A percentile compares a stretch with the other conserved stretches of the same genome.
phyloP scores from a whole-genome alignment of 2,888 invertebrate species.

The Aleiodes testaceus region DNA sequence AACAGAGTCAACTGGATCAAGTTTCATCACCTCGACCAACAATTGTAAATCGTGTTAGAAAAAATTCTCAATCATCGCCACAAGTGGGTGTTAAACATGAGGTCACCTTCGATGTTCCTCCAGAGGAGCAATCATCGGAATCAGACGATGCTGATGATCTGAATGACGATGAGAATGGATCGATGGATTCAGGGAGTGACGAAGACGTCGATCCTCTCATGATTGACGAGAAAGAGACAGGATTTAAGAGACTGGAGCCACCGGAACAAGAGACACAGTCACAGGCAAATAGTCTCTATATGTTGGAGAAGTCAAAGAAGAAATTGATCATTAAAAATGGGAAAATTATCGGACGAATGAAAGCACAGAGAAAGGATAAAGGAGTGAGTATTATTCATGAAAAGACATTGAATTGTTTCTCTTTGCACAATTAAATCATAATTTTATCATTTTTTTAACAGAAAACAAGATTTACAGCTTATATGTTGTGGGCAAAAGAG shows the following conservation, averaged over 20 bases:
- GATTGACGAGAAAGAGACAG: conserved; percentile 72
- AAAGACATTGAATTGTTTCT: too few relatives aligned
- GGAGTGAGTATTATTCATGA: too few relatives aligned
- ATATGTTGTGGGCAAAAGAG: conserved; percentile 93
- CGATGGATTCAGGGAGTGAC: conserved; percentile 67
- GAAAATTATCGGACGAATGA: conserved; percentile 81
- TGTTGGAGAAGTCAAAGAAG: conserved; percentile 86
- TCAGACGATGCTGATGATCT: conserved; percentile 65
- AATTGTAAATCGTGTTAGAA: conserved; percentile 50
- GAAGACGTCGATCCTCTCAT: conserved; percentile 70
- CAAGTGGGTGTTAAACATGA: conserved; percentile 58
- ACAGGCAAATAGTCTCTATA: conserved; percentile 80
- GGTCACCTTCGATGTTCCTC: conserved; percentile 64
- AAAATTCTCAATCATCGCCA: conserved; percentile 55
- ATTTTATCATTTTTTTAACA: conserved; percentile 59
- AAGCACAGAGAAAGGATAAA: conserved; percentile 86
- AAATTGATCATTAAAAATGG: conserved; percentile 81
- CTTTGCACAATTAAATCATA: conserved; percentile 25
- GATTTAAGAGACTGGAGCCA: conserved; percentile 74
- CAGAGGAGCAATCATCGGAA: conserved; percentile 68
- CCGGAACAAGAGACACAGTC: conserved; percentile 71
- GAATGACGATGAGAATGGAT: conserved; percentile 64
- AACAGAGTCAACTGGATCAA: conserved; percentile 53
- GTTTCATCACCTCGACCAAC: conserved; percentile 45
- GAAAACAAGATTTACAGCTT: conserved; percentile 88